Percentiles rank a stretch among this genome's conserved stretches.
phyloP scores from a whole-genome alignment of 2,797 vertebrate genomes.

The Allobates femoralis region DNA sequence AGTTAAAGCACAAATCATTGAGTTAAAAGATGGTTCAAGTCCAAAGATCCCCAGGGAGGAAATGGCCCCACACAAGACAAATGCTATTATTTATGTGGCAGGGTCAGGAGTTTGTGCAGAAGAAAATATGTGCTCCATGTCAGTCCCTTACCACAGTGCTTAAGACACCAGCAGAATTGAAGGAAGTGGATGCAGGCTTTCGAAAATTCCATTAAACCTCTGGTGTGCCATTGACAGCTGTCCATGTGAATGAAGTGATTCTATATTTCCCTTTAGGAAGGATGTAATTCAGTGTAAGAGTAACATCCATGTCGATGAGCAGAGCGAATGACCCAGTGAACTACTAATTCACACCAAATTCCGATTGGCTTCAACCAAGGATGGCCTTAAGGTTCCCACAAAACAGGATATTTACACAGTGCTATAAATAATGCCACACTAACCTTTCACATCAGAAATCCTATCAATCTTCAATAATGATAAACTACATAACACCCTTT shows the following conservation, averaged over 20 bases:
- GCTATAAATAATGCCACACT: neutral
- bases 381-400: neutral
- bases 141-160: neutral
- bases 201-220: constrained; percentile 51
- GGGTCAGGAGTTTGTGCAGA: constrained; percentile 14
- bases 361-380: neutral
- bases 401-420: neutral
- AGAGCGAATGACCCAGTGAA: neutral
- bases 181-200: constrained; percentile 39
- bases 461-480: neutral
- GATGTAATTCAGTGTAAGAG: constrained; percentile 26
- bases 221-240: constrained; percentile 22
- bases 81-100: constrained; percentile 42
- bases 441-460: neutral
- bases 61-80: constrained; percentile 30
- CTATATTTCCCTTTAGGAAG: constrained; percentile 29
- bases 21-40: constrained; percentile 27
- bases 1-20: constrained; percentile 25
- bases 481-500: neutral
- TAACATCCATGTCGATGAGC: neutral
- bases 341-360: neutral
- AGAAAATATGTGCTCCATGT: neutral
- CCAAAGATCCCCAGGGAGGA: constrained; percentile 31
- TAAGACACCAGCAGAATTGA: constrained; percentile 40
- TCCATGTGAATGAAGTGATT: constrained; percentile 39